phyloP scores from a whole-genome alignment of 2,113 vertebrate species.

The Clarias magur region DNA sequence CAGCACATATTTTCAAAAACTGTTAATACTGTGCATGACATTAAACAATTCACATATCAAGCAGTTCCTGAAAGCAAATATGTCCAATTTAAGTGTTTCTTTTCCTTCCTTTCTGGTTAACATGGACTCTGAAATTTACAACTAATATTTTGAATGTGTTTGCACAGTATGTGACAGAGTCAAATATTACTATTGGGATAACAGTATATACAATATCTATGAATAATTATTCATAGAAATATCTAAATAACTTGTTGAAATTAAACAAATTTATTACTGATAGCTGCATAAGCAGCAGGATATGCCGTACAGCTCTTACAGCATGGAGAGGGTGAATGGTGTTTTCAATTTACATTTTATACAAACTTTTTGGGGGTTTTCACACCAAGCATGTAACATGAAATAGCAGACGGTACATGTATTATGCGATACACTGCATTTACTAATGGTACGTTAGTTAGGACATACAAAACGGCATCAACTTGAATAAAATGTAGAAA shows the following conservation, averaged over 20 bases:
- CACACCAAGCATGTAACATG: too few relatives aligned
- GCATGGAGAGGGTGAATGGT: neutral
- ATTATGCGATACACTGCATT: neutral
- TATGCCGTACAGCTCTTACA: neutral
- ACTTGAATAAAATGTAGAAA: neutral
- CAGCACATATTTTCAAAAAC: neutral
- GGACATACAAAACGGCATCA: neutral
- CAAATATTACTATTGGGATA: neutral
- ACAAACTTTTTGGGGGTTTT: neutral
- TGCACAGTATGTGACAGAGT: neutral
- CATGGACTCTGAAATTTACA: neutral
- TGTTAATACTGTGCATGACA: neutral
- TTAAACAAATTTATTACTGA: neutral
- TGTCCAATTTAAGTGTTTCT: neutral
- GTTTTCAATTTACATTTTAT: neutral
- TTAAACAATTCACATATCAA: neutral
- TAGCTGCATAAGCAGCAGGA: neutral
- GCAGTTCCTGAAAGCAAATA: neutral
- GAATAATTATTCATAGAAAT: too few relatives aligned
- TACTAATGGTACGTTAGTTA: neutral
- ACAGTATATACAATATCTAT: neutral
- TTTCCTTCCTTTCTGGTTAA: neutral
- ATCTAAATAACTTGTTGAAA: neutral
- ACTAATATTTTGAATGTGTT: slow-evolving; percentile 11
- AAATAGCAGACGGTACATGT: neutral